Percentiles rank a stretch among this genome's conserved stretches.
These are phyloP conservation scores for Drosophila truncata DNA, from an alignment of 1,140 invertebrate genomes.

Conservation along the genomic window DNA sequence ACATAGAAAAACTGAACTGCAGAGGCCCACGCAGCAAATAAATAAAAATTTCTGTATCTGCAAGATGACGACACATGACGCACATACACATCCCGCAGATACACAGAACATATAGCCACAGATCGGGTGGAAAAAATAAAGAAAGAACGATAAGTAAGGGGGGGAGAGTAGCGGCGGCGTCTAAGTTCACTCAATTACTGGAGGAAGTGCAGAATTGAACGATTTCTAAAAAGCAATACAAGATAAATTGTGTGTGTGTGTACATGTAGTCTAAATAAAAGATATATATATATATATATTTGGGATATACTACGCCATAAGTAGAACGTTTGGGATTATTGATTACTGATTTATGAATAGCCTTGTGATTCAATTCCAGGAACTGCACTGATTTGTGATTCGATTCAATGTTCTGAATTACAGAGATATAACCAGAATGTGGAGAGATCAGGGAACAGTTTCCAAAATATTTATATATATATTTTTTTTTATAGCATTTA, in stretches of 20 bases:
- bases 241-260: conserved; percentile 1
- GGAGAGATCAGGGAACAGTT: too few species aligned
- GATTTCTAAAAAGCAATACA: conserved; percentile 10
- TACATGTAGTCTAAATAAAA: conserved; percentile 1
- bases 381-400: conserved; percentile 18
- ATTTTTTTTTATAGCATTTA: neutral
- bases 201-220: conserved; percentile 43
- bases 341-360: conserved; percentile 21
- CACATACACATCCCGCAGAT: neutral
- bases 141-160: conserved; percentile 8
- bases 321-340: conserved; percentile 17
- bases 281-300: conserved; percentile 2
- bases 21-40: conserved; percentile 46
- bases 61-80: conserved; percentile 51
- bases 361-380: conserved; percentile 8
- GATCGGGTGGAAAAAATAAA: neutral
- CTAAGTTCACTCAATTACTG: conserved; percentile 29
- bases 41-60: conserved; percentile 51
- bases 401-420: neutral
- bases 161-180: neutral
- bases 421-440: too few species aligned
- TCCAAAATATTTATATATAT: neutral
- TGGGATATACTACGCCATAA: neutral
- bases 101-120: neutral
- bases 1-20: conserved; percentile 28